Conservation (phyloP, 1,140 invertebrate genomes). For the Drosophila lacertosa region DNA sequence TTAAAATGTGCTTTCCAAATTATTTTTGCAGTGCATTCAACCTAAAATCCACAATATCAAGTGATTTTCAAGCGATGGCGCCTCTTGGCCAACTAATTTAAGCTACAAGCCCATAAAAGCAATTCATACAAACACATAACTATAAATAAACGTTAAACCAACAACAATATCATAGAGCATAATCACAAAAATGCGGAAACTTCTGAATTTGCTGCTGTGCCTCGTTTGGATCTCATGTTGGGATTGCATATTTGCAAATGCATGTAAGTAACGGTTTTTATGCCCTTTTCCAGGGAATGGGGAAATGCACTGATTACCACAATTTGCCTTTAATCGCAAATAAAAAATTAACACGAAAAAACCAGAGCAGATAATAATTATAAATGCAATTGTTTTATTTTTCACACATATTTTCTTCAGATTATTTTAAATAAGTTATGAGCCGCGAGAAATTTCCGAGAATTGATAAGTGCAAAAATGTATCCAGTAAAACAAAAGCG, state of each 20-base stretch:
- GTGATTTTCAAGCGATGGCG: constrained; percentile 21
- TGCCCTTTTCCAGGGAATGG: background rate
- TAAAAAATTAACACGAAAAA: too few relatives aligned
- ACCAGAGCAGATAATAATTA: background rate
- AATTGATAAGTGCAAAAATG: constrained; percentile 8
- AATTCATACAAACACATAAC: background rate
- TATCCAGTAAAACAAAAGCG: background rate
- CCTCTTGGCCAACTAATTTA: background rate
- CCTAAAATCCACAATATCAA: constrained; percentile 4
- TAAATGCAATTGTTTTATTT: background rate
- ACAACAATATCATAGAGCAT: constrained; percentile 1
- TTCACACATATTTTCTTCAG: background rate
- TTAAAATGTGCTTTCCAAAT: background rate
- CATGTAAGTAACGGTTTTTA: constrained; percentile 36
- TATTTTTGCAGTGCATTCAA: constrained; percentile 28
- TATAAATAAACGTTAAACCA: background rate
- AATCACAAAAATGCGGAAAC: constrained; percentile 32
- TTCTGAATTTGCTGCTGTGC: constrained; percentile 14
- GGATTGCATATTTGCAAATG: background rate
- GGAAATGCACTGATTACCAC: background rate
- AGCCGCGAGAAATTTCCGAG: constrained; percentile 7
- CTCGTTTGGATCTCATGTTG: constrained; percentile 31
- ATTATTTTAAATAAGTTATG: background rate
- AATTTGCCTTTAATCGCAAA: background rate
- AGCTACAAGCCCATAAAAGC: background rate